Percentiles rank a stretch among this genome's conserved stretches.
Evolutionary conservation across 2,113 vertebrate species (phyloP).

Genomic region (Picathartes gymnocephalus): DNA sequence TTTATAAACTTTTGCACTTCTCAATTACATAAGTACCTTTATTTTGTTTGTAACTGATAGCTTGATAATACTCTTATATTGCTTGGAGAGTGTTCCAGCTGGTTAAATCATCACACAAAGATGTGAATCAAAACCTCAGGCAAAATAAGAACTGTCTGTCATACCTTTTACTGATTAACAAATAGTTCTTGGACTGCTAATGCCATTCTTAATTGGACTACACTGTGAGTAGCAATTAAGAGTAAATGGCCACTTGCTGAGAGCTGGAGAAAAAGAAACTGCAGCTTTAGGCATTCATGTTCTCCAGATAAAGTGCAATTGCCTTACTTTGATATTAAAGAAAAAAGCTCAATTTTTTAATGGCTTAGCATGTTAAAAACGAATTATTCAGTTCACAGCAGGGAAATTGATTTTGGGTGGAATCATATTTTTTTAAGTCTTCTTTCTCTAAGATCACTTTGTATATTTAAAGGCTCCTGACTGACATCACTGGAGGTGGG

Average conservation of each 20-base stretch:
- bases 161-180: constrained; percentile 71
- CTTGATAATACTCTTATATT: constrained; percentile 13
- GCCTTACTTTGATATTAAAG: constrained; percentile 34
- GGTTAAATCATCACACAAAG: constrained; percentile 52
- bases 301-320: constrained; percentile 50
- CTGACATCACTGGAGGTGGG: not conserved
- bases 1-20: not conserved
- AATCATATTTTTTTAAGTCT: not conserved
- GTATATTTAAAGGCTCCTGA: not conserved
- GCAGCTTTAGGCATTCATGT: constrained; percentile 38
- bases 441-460: not conserved
- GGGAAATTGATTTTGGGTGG: not conserved
- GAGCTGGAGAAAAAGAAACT: constrained; percentile 64
- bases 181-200: constrained; percentile 63
- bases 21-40: not conserved
- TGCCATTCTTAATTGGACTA: constrained; percentile 70
- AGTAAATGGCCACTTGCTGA: constrained; percentile 73
- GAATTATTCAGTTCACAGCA: not conserved
- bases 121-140: constrained; percentile 34
- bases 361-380: not conserved
- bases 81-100: constrained; percentile 32
- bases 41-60: constrained; percentile 44
- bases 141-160: constrained; percentile 55
- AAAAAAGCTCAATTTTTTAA: constrained; percentile 14
- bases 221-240: constrained; percentile 71